Evolutionary conservation across 2,797 vertebrate species (phyloP).

Genomic region (Sebastes trivittatus): DNA sequence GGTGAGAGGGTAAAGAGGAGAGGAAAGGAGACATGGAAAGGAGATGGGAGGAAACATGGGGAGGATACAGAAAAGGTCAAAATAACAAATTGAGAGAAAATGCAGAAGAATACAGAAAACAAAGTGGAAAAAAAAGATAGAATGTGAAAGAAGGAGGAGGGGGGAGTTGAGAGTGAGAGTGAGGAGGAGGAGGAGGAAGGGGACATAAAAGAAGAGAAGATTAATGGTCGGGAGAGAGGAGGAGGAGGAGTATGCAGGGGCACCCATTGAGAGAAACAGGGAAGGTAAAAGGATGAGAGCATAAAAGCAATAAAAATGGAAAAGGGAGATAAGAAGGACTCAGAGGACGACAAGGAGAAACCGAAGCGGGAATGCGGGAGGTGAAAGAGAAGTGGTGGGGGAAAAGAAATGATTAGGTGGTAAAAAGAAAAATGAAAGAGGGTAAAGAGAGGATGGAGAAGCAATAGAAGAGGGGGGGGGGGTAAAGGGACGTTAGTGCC

Average conservation of each 20-base stretch:
- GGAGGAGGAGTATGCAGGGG: not conserved
- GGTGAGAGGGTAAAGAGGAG: not conserved
- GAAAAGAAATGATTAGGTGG: not conserved
- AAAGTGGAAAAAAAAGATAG: not conserved
- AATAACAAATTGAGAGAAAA: not conserved
- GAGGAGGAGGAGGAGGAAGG: not conserved
- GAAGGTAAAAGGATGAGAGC: not conserved
- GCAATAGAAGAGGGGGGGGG: not conserved
- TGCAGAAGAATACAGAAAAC: not conserved
- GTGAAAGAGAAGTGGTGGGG: not conserved
- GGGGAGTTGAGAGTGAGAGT: not conserved
- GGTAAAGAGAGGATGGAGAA: conserved; percentile 5
- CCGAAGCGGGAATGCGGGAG: not conserved
- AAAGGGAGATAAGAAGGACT: conserved; percentile 20
- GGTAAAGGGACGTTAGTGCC: conserved; percentile 35
- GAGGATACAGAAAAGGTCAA: not conserved
- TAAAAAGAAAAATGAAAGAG: conserved; percentile 2
- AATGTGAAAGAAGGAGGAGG: not conserved
- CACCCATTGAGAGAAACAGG: not conserved
- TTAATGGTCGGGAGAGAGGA: conserved; percentile 5
- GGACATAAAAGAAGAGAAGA: conserved; percentile 3
- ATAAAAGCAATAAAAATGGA: conserved; percentile 32
- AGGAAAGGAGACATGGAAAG: not conserved
- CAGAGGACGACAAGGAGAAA: not conserved
- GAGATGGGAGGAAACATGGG: not conserved